Evolutionary conservation across 2,888 invertebrate species (phyloP), one percentile per base, ranked within the genome.

Genomic region (Alloscopus bannaensis): DNA sequence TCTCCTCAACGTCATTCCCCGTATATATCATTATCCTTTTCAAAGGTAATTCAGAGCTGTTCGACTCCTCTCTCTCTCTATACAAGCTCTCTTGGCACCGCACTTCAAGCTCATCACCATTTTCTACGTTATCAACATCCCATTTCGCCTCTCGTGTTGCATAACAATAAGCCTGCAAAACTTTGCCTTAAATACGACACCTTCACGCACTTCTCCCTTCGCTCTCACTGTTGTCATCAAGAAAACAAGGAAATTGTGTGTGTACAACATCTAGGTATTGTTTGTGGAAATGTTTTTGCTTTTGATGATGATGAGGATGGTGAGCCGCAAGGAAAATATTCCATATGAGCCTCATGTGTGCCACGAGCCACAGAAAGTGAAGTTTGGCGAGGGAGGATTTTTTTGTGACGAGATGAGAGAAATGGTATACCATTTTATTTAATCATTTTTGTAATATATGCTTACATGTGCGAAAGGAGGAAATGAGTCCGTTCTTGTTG

Each of bases 111-210:
- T 20, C 24, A 52, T 52, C 52, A 3, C 16, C 52, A 52, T 52
- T 52, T 36, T 3, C 20, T 22, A n/a, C n/a, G n/a, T n/a, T n/a
- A n/a, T n/a, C n/a, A n/a, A n/a, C n/a, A n/a, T n/a, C n/a, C n/a
- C n/a, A n/a, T n/a, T n/a, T n/a, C n/a, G n/a, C n/a, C 47, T 47
- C 13, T 60, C 40, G 40, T 60, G 60, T 60, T 60, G 60, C 60
- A 60, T 60, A 60, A 60, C 60, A 60, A 60, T 60, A 60, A 60
- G 40, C 60, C 29, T 18, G 6, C 47, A 22, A 22, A 52, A 8
- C 22, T 52, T 16, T 16, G 8, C 24, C 52, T 52, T 52, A 52
- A 36, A 52, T 52, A 52, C 45, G 3, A 6, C 3, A 52, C 20
- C 16, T 52, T n/a, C n/a, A n/a, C n/a, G n/a, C n/a, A n/a, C n/a